Percentiles rank a stretch among this genome's conserved stretches.
phyloP scores from a whole-genome alignment of 2,113 vertebrate species.

The Pedetes capensis region DNA sequence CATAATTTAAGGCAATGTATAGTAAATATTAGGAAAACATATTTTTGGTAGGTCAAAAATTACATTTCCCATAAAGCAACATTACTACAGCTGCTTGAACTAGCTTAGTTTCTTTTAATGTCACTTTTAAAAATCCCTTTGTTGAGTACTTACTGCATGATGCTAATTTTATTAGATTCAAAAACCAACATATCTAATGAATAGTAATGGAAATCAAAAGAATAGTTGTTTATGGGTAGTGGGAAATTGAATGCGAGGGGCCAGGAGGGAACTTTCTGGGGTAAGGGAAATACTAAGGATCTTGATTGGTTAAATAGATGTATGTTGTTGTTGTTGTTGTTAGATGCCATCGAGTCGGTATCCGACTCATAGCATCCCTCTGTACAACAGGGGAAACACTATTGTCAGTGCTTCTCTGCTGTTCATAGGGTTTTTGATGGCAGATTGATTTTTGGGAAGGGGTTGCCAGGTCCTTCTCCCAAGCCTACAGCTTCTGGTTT shows the following conservation, averaged over 20 bases:
- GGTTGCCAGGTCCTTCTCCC: no score
- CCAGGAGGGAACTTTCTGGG: background rate
- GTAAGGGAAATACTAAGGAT: background rate
- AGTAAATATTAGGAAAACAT: background rate
- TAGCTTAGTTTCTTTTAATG: background rate
- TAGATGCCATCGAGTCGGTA: no score
- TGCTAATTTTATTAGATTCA: background rate
- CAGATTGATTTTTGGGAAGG: no score
- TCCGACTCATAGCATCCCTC: no score
- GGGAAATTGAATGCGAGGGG: background rate
- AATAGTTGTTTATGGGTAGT: background rate
- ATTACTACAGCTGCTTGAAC: background rate
- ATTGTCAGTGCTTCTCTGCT: no score
- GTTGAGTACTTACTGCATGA: background rate
- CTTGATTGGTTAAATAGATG: background rate
- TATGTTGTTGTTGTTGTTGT: no score
- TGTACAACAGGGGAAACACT: no score
- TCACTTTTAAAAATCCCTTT: conserved; percentile 3
- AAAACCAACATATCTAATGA: background rate
- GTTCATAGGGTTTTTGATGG: no score
- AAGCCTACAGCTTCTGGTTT: no score
- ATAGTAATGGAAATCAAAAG: background rate
- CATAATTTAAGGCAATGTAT: background rate
- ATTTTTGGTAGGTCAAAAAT: background rate
- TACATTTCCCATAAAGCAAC: background rate